phyloP scores from a whole-genome alignment of 2,797 vertebrate species.

The Podarcis lilfordi region DNA sequence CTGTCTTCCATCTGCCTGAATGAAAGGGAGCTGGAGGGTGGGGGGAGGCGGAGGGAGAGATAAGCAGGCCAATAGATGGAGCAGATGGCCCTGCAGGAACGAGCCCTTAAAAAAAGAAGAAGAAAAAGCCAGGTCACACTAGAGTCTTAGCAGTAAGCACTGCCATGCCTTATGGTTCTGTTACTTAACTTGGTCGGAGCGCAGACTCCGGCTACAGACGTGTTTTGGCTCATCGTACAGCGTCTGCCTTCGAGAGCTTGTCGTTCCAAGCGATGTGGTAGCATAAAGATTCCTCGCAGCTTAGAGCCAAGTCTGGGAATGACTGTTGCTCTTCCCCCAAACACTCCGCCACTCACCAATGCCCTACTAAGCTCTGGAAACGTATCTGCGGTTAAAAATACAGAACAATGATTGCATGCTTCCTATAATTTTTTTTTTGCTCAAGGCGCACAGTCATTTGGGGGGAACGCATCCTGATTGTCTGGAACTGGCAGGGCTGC shows the following conservation, averaged over 20 bases:
- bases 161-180: conserved; percentile 43
- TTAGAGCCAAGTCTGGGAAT: conserved; percentile 6
- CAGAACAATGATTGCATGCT: background rate
- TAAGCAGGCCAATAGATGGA: conserved; percentile 34
- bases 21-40: background rate
- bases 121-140: conserved; percentile 27
- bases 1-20: background rate
- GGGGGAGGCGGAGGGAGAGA: background rate
- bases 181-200: conserved; percentile 42
- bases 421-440: background rate
- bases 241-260: background rate
- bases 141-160: conserved; percentile 47
- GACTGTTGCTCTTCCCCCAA: background rate
- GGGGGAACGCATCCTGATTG: too few relatives aligned
- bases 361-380: background rate
- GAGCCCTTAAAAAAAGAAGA: conserved; percentile 27
- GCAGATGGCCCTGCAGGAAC: conserved; percentile 56
- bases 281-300: conserved; percentile 1
- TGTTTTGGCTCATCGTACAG: background rate
- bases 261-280: background rate
- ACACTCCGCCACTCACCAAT: too few relatives aligned
- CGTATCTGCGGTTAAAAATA: background rate
- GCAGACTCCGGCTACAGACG: background rate
- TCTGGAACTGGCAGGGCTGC: too few relatives aligned
- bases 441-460: background rate